These are phyloP conservation scores for Eupithecia exiguata DNA, from an alignment of 2,888 invertebrate species.

Conservation along the genomic window DNA sequence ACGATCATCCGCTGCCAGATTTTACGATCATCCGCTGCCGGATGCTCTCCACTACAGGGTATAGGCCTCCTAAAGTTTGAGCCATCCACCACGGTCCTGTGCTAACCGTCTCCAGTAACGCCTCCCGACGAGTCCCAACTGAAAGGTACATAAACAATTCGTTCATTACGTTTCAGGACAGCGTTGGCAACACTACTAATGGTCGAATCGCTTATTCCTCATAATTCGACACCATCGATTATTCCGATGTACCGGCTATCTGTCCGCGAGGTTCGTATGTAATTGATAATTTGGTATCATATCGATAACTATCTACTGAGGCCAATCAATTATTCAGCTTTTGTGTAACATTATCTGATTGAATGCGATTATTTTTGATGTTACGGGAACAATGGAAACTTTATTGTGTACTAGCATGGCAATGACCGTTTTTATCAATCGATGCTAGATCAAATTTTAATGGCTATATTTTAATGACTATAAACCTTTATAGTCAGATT, in stretches of 20 bases:
- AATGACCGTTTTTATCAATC: neutral
- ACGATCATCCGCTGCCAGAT: too few relatives aligned
- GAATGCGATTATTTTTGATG: neutral
- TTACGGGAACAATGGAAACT: constrained; percentile 1
- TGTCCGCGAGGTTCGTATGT: constrained; percentile 42
- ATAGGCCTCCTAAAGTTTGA: too few relatives aligned
- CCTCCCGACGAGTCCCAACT: too few relatives aligned
- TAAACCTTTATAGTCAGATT: neutral
- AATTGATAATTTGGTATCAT: constrained; percentile 32
- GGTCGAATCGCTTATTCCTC: constrained; percentile 61
- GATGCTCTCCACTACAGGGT: too few relatives aligned
- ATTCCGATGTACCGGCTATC: constrained; percentile 45
- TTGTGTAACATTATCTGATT: constrained; percentile 7
- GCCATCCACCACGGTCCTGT: too few relatives aligned
- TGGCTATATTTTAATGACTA: too few relatives aligned
- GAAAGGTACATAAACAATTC: neutral
- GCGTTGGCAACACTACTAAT: constrained; percentile 55
- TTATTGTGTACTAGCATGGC: neutral
- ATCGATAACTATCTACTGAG: constrained; percentile 14
- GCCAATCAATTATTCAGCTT: constrained; percentile 25
- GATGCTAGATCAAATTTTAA: neutral
- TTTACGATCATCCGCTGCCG: too few relatives aligned
- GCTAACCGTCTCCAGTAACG: too few relatives aligned
- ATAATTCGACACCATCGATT: constrained; percentile 63
- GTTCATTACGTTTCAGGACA: neutral